Conservation (phyloP, 2,888 invertebrate genomes). For the Morpho deidamia region DNA sequence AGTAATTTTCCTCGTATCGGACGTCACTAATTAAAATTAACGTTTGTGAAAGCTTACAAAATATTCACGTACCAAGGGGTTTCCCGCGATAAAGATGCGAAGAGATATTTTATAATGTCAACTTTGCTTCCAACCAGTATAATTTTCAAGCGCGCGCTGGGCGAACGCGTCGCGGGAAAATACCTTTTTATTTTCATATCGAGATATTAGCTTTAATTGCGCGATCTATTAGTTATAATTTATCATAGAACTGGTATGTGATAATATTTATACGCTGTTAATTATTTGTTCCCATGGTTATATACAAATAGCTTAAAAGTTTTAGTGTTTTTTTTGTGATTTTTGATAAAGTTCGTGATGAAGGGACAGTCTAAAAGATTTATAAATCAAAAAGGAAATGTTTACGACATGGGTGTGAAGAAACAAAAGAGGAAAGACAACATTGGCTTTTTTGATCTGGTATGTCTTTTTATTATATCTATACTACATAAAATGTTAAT, state of each 20-base stretch:
- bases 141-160: background rate
- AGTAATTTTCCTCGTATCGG: background rate
- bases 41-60: slow-evolving; percentile 1
- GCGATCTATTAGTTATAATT: background rate
- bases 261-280: background rate
- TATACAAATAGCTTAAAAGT: background rate
- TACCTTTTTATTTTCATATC: background rate
- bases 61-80: slow-evolving; percentile 1
- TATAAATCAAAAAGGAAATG: slow-evolving; percentile 33
- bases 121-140: background rate
- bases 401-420: slow-evolving; percentile 29
- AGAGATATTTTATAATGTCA: slow-evolving; percentile 3
- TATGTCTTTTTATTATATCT: slow-evolving; percentile 22
- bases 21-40: background rate
- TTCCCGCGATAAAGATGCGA: background rate
- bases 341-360: slow-evolving; percentile 26
- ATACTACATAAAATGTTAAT: background rate
- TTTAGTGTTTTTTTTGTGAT: slow-evolving; percentile 4
- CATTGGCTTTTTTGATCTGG: slow-evolving; percentile 36
- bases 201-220: slow-evolving; percentile 4
- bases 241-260: background rate
- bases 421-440: slow-evolving; percentile 15
- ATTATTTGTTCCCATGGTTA: background rate
- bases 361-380: slow-evolving; percentile 35
- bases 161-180: background rate